A percentile compares a stretch with the other conserved stretches of the same genome.
These are phyloP conservation scores for Lasioglossum calceatum DNA, from an alignment of 2,888 invertebrate species.

Conservation along the genomic window DNA sequence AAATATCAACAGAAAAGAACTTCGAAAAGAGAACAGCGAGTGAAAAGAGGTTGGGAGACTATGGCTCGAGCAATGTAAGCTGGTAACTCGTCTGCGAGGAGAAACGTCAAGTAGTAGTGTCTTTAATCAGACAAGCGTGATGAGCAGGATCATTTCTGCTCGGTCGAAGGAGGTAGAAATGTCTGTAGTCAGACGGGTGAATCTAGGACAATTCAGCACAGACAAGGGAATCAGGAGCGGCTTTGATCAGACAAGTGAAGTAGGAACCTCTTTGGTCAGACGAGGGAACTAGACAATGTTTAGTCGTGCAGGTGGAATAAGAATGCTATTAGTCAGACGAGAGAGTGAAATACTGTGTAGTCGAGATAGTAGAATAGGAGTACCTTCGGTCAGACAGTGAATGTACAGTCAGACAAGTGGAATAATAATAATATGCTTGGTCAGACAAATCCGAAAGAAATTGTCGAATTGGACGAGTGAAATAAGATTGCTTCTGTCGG, in stretches of 20 bases:
- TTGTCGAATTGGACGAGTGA: background rate
- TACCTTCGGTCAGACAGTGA: background rate
- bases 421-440: background rate
- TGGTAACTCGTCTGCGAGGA: background rate
- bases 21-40: background rate
- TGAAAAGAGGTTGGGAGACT: background rate
- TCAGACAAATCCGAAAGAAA: background rate
- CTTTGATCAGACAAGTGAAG: background rate
- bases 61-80: background rate
- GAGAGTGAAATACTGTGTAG: background rate
- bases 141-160: background rate
- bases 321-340: background rate
- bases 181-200: background rate
- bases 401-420: background rate
- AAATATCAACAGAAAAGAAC: background rate
- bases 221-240: background rate
- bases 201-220: background rate
- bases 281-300: background rate
- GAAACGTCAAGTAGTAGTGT: background rate
- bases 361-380: background rate
- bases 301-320: background rate
- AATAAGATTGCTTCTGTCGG: background rate
- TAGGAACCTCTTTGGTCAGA: background rate
- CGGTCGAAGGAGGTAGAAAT: background rate
- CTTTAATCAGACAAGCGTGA: constrained; percentile 13